Base-by-base conservation (phyloP, 1,140 invertebrate genomes). In the Brachionus paranguensis region DNA sequence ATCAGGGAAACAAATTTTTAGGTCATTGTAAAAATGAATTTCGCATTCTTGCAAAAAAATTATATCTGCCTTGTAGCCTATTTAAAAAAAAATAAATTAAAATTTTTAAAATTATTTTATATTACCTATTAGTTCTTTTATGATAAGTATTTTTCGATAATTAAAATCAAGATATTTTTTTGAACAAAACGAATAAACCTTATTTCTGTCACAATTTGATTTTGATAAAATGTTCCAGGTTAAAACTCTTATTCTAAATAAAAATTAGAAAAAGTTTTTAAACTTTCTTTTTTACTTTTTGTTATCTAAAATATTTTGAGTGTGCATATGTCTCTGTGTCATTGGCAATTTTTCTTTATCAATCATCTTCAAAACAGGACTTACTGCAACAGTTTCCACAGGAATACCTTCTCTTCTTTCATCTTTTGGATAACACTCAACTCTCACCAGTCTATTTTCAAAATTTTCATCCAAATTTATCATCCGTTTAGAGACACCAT, bases 41-140 rank as follows among this genome's bases (percentile, higher is more conserved):
- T 83, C 78, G 45, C 78, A 83, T 47, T 83, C 78, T 68, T 83
- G 78, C n/a, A 83, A 3, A 45, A 83, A 64, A 20, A 83, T 47
- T 24, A 83, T 5, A 47, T 83, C 78, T 11, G 27, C 24, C 2
- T 83, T 79, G 20, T 60, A 79, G 20, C 47, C 50, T 79, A 10
- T 33, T 20, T 17, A 6, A 33, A 68, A 68, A 33, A 24, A 12
- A 1, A 0, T 45, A 50, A 55, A 41, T 33, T 17, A 17, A 72
- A 11, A 8, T 24, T 41, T 41, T 47, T 10, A 24, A 33, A 27
- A 27, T 47, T 17, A 14, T 37, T 3, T 17, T 12, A 33, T 2
- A 14, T 65, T 47, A 83, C 60, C 10, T 1, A 68, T 29, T 5
- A 83, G 10, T 50, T 83, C 79, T 41, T 83, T 41, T 6, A 70